Evolutionary conservation across 1,140 invertebrate genomes (phyloP).

Genomic region (Acarapis woodi): DNA sequence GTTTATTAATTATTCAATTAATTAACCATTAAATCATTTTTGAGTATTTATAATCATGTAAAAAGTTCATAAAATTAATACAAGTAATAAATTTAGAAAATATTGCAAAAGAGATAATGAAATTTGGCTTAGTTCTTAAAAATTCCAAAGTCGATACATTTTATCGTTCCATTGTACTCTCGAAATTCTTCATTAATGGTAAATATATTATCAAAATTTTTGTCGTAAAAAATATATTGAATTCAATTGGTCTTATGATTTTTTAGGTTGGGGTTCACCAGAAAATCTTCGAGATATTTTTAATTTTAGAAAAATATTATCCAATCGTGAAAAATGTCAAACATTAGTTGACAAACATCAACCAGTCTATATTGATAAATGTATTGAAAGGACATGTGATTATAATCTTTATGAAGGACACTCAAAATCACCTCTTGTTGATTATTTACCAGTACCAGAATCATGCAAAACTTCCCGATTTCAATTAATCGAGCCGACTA

Average conservation of each 20-base stretch:
- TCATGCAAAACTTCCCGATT: slow-evolving; percentile 37
- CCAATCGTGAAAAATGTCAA: slow-evolving; percentile 46
- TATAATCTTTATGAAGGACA: slow-evolving; percentile 51
- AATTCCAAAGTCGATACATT: slow-evolving; percentile 60
- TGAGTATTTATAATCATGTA: too few species aligned
- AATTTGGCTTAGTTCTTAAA: too few species aligned
- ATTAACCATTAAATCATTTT: too few species aligned
- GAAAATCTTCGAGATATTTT: slow-evolving; percentile 50
- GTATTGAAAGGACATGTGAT: slow-evolving; percentile 31
- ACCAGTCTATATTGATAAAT: slow-evolving; percentile 55
- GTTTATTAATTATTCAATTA: too few species aligned
- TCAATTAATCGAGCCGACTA: slow-evolving; percentile 40
- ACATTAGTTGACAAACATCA: slow-evolving; percentile 48
- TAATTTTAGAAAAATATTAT: slow-evolving; percentile 58
- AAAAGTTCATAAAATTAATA: too few species aligned
- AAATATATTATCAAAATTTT: too few species aligned
- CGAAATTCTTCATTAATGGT: slow-evolving; percentile 79
- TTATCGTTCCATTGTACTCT: slow-evolving; percentile 57
- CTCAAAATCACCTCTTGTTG: slow-evolving; percentile 55
- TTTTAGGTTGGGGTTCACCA: slow-evolving; percentile 87
- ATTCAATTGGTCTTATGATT: too few species aligned
- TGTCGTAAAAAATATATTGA: too few species aligned
- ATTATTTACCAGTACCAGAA: slow-evolving; percentile 50
- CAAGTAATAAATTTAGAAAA: too few species aligned
- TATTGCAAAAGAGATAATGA: too few species aligned